Evolutionary conservation across 2,888 invertebrate genomes (phyloP), one percentile per base, ranked within the genome.

Genomic region (Rhorus exstirpatorius): DNA sequence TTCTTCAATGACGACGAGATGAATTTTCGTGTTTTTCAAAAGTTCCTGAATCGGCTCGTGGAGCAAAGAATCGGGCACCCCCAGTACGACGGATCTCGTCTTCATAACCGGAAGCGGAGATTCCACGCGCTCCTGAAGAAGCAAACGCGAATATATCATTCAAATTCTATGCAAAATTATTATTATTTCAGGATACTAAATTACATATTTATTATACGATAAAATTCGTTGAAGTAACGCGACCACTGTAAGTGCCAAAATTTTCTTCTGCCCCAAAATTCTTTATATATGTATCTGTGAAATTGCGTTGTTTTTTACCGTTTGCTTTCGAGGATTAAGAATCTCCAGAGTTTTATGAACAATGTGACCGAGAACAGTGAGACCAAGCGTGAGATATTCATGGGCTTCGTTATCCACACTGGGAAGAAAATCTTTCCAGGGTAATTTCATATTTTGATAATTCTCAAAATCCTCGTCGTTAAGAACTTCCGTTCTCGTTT

Each of bases 391-490:
- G 3, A 84, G 60, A 71, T 60, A 58, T 46, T 94, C 94, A 81
- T 93, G 93, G 10, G 92, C 93, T 72, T 94, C 93, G 0, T 93
- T 88, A 55, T 93, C 92, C 85, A 93, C 93, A 83, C 94, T 93
- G 3, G 93, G 93, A 70, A 93, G 88, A 46, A 94, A 91, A 55
- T 93, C 90, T 71, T 94, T 90, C 95, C 95, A 96, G 0, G 95
- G 94, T 81, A 93, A 92, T 10, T 91, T 90, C 79, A 94, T 93
- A 79, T 94, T 90, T 67, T 94, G 93, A 90, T 96, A 96, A 84
- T 94, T 94, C 26, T 93, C 89, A 84, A 96, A 94, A 86, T 95
- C 95, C 44, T 90, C 90, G 58, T 94, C 93, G 89, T 95, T 94
- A 55, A 95, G 87, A 12, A 93, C 90, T 81, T 94, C 93, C 88